Evolutionary conservation across 2,113 vertebrate species (phyloP), one percentile per base, ranked within the genome.

Genomic region (Rhynchomys soricoides): DNA sequence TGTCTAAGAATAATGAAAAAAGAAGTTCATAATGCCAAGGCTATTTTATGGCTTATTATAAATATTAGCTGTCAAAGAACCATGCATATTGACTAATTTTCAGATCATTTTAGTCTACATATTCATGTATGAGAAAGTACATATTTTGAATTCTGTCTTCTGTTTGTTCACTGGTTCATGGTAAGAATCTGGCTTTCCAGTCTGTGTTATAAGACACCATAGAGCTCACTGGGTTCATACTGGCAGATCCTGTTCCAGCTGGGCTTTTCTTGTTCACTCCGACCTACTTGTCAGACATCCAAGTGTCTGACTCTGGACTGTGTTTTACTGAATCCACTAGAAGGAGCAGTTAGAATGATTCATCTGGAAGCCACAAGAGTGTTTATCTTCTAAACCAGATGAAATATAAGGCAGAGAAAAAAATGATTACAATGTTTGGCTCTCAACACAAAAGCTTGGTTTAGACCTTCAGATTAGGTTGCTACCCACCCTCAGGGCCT

Each of bases 341-440:
- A 90, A 62, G 0, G 4, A 34, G 45, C 0, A 3, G 26, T 88
- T 31, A 7, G 59, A 55, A 88, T 85, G 74, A 16, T 12, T 68
- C 81, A 71, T 17, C 17, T 0, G 0, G 31, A 26, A 90, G 71
- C 19, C n/a, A 2, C 0, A 0, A 73, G 70, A 50, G 9, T 9
- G 43, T 73, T 90, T 29, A 26, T 29, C 40, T n/a, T 3, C 2
- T 0, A 15, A 81, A 55, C 26, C 6, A 21, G 34, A n/a, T n/a
- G n/a, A 1, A 40, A 45, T 86, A 21, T 11, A 64, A 81, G n/a
- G 26, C 31, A 10, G 19, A 77, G 37, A 24, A 50, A 21, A 21
- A 7, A 79, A 43, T 24, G 78, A 86, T 62, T 29, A 1, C 0
- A 1, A 3, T 17, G 52, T 74, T 11, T 40, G 64, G 57, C 0